A percentile compares a stretch with the other conserved stretches of the same genome.
These are phyloP conservation scores for Heliocidaris tuberculata DNA, from an alignment of 35 echinoderm and acorn worm species.

Conservation along the genomic window DNA sequence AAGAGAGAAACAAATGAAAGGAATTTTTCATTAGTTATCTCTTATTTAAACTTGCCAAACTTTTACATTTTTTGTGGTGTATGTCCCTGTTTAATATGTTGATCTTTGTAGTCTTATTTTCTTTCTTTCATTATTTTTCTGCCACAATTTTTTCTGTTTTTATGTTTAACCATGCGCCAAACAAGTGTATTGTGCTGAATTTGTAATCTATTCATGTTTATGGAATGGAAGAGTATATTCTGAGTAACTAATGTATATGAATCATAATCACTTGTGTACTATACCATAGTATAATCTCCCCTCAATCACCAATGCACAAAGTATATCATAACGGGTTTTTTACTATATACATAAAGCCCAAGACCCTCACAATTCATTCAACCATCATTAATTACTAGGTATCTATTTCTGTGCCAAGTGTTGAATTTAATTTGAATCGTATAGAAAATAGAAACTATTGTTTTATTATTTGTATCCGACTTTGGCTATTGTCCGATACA, in stretches of 20 bases:
- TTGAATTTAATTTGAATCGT: not conserved
- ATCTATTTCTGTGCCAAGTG: constrained; percentile 11
- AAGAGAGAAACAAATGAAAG: not conserved
- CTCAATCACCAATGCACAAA: not conserved
- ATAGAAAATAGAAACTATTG: not conserved
- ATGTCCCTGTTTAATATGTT: not conserved
- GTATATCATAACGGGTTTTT: not conserved
- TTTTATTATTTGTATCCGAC: not conserved
- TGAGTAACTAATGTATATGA: not conserved
- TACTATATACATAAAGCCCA: constrained; percentile 1
- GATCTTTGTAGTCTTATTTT: not conserved
- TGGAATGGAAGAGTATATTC: not conserved
- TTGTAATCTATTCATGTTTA: not conserved
- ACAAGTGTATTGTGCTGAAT: not conserved
- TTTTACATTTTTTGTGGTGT: not conserved
- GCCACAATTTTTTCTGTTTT: not conserved
- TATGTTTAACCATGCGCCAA: not conserved
- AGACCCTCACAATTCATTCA: not conserved
- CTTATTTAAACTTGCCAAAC: not conserved
- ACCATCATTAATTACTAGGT: not conserved
- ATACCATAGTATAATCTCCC: not conserved
- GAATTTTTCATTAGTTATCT: not conserved
- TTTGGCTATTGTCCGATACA: not conserved
- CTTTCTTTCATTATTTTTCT: not conserved
- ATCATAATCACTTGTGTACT: constrained; percentile 21